Base-by-base conservation (phyloP, 2,113 vertebrate species). In the Peromyscus leucopus region DNA sequence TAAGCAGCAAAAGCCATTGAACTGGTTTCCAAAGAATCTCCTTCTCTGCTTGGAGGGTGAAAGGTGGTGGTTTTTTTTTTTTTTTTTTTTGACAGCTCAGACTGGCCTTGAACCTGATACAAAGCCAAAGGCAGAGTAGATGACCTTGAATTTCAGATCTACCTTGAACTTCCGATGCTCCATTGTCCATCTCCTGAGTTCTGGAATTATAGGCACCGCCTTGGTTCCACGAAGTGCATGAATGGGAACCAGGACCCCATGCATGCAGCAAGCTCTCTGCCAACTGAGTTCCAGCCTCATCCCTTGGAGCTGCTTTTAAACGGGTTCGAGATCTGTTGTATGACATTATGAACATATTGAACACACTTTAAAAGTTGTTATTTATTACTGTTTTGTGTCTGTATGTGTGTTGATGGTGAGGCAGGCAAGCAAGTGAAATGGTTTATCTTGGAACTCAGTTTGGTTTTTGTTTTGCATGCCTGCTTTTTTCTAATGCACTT, bases 1-100 rank as follows among this genome's bases (percentile, higher is more conserved):
- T 99, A 99, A 98, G 99, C 99, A 21, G 98, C 98, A 88, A 99
- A 99, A 98, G 99, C 99, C 67, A 99, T 99, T 93, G 99, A 99
- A 61, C 59, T 61, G 19, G 59, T 61, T 61, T 21, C 59, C 59
- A 61, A 61, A 61, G 59, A 61, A 61, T 61, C 59, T 61, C 21
- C 17, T 61, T 61, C 59, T 61, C 59, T 61, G 59, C 19, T 59
- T 59, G 59, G 59, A 21, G 59, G 59, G 59, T 61, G 5, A 61
- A 61, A 61, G 59, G 21, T 61, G 59, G 19, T 61, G 19, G 1
- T 22, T 61, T 61, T 48, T 48, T 48, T 48, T 48, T 48, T 48
- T 48, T 48, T 48, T 51, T 51, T 51, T 51, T 51, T 51, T 51
- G 48, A 51, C 48, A 61, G 6, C 5, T 19, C 59, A 61, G 5